These are phyloP conservation scores for Drosophila borealis DNA, from an alignment of 2,888 invertebrate species.

Conservation along the genomic window DNA sequence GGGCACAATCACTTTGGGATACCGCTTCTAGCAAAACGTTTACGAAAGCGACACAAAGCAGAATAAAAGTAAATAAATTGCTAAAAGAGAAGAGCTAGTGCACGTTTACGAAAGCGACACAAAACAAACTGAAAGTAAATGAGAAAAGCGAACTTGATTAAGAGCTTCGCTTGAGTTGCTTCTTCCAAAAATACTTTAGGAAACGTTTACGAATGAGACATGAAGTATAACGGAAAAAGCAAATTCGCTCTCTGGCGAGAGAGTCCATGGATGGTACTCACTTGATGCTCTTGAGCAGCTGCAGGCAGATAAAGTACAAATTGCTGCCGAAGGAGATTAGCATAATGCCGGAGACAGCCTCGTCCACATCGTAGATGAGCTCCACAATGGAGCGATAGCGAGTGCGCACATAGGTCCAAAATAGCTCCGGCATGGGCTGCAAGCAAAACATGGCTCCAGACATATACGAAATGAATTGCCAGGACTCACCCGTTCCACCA, in stretches of 20 bases:
- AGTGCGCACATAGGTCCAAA: slow-evolving; percentile 86
- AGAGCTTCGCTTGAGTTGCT: too few species aligned
- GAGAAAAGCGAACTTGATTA: too few species aligned
- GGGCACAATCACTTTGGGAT: too few species aligned
- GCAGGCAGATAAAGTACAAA: slow-evolving; percentile 87
- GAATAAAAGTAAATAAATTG: too few species aligned
- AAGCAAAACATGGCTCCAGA: background rate
- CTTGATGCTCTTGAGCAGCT: slow-evolving; percentile 86
- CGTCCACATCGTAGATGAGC: slow-evolving; percentile 85
- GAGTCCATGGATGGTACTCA: slow-evolving; percentile 43
- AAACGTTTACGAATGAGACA: background rate
- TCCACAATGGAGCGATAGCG: slow-evolving; percentile 86
- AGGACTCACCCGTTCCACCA: slow-evolving; percentile 35
- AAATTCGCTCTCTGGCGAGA: too few species aligned
- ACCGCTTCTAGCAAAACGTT: background rate
- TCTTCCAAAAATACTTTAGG: too few species aligned
- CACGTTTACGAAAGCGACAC: background rate
- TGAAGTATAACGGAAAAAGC: background rate
- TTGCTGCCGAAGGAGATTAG: slow-evolving; percentile 86
- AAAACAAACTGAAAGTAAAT: background rate
- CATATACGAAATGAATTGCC: background rate
- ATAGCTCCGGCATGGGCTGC: slow-evolving; percentile 76
- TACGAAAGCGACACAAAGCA: background rate
- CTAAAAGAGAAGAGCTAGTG: too few species aligned
- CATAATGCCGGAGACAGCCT: slow-evolving; percentile 85